These are phyloP conservation scores for Hemitrygon akajei DNA, from an alignment of 2,797 vertebrate genomes.

Conservation along the genomic window DNA sequence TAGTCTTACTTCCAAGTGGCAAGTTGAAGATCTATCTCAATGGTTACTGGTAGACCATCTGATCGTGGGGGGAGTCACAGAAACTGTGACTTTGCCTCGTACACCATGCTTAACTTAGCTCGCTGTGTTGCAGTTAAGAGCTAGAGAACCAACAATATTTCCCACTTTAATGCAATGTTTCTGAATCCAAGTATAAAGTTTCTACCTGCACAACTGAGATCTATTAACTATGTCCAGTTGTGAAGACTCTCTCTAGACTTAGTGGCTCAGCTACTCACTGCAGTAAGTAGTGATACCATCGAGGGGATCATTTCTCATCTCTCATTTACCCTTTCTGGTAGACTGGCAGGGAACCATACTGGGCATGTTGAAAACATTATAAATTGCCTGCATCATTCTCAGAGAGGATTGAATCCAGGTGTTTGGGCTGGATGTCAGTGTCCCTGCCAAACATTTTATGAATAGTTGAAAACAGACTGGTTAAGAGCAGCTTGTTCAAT, in stretches of 20 bases:
- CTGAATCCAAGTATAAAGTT: not conserved
- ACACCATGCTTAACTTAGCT: not conserved
- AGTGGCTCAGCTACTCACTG: not conserved
- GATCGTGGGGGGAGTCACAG: not conserved
- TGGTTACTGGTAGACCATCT: not conserved
- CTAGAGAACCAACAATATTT: not conserved
- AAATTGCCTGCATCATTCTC: not conserved
- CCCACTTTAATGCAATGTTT: not conserved
- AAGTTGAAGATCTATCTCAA: not conserved
- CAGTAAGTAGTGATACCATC: not conserved
- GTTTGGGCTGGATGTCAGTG: not conserved
- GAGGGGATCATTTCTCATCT: not conserved
- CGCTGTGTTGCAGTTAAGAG: not conserved
- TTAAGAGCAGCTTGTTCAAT: not conserved
- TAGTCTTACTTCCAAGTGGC: not conserved
- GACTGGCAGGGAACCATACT: not conserved
- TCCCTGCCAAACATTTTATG: not conserved
- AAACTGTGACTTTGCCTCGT: not conserved
- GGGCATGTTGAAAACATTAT: not conserved
- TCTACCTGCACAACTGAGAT: not conserved
- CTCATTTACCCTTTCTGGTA: not conserved
- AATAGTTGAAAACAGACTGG: not conserved
- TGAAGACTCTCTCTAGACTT: not conserved
- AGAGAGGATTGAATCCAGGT: constrained; percentile 22
- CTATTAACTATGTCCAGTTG: not conserved